Base-by-base conservation (phyloP, 23 tunicate genomes). In the Corella eumyota region DNA sequence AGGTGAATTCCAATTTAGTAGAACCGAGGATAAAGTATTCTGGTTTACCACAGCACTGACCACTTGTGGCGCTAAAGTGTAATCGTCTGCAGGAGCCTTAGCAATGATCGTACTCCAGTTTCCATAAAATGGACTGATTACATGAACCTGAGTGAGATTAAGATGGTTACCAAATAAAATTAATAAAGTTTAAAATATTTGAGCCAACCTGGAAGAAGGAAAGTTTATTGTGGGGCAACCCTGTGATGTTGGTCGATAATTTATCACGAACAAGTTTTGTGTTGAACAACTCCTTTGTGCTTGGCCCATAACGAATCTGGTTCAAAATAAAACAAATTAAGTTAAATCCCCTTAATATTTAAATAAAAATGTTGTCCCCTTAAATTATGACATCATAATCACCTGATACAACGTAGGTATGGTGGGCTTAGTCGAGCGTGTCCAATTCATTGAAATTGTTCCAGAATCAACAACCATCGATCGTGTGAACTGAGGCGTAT, bases 81-180 rank as follows among this genome's bases (percentile, higher is more conserved):
- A 64, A 52, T 84, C 94, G 50, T 44, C 50, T 17, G 49, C 6
- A 1, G 94, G 94, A 19, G 33, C 13, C 4, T 52, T 24, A n/a
- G 22, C 25, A 7, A 15, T n/a, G 7, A 56, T 23, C 21, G 25
- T 15, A 52, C 94, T 73, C 84, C 74, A 84, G 13, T 32, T 60
- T 3, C 77, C 71, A 11, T 69, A 28, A 45, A 53, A 84, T 17
- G 94, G 94, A 9, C 30, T 7, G 31, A 44, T 24, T n/a, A 84
- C 68, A 13, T 57, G 64, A 34, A 84, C 81, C 94, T 84, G 70
- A 17, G 48, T 23, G n/a, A 9, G 22, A 19, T 51, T 6, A 27
- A 19, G 48, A 9, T 9, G 15, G 11, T 40, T 15, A 40, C 15
- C n/a, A n/a, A n/a, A n/a, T n/a, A n/a, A n/a, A n/a, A n/a, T n/a